These are phyloP conservation scores for Drosophila pseudoananassae DNA, from an alignment of 1,140 invertebrate genomes.

Conservation along the genomic window DNA sequence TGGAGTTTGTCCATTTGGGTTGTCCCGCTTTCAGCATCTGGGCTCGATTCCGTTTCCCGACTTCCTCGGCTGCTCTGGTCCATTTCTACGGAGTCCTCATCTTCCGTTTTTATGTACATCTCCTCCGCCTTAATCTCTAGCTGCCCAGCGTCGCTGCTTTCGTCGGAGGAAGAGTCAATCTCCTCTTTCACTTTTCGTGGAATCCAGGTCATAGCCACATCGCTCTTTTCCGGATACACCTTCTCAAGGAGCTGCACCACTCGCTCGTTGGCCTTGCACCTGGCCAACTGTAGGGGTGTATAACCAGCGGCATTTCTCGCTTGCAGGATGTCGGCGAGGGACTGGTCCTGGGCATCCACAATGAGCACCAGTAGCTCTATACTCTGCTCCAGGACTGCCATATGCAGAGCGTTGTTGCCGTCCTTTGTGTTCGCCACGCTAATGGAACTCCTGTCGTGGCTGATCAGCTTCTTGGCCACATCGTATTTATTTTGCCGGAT, in stretches of 20 bases:
- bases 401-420: slow-evolving; percentile 86
- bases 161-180: slow-evolving; percentile 62
- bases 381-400: slow-evolving; percentile 84
- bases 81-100: slow-evolving; percentile 23
- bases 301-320: slow-evolving; percentile 60
- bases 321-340: slow-evolving; percentile 53
- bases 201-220: slow-evolving; percentile 67
- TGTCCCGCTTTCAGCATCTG: not conserved
- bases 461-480: slow-evolving; percentile 84
- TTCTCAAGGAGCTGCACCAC: slow-evolving; percentile 51
- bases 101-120: slow-evolving; percentile 30
- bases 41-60: not conserved
- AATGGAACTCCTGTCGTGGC: slow-evolving; percentile 84
- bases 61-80: slow-evolving; percentile 16
- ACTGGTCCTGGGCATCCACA: slow-evolving; percentile 74
- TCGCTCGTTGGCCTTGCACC: slow-evolving; percentile 36
- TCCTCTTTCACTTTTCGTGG: slow-evolving; percentile 66
- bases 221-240: slow-evolving; percentile 56
- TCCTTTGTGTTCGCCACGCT: slow-evolving; percentile 85
- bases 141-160: slow-evolving; percentile 58
- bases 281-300: slow-evolving; percentile 70
- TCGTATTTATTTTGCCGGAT: slow-evolving; percentile 84
- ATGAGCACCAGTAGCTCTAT: slow-evolving; percentile 85
- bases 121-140: slow-evolving; percentile 48
- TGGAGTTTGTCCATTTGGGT: slow-evolving; percentile 27